phyloP scores from a whole-genome alignment of 1,140 invertebrate species.

The Pissodes strobi region DNA sequence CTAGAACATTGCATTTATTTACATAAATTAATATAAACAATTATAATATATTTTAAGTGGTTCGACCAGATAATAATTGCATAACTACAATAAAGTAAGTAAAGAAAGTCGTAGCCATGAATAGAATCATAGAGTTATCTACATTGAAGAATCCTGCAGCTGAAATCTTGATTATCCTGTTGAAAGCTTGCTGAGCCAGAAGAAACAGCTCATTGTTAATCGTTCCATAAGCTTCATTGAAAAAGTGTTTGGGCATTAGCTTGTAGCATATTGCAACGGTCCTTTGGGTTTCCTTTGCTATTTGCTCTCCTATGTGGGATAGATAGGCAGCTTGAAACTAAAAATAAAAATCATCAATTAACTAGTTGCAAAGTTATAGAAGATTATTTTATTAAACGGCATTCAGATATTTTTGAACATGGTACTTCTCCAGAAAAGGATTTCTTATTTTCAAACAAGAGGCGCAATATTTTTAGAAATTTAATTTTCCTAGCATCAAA shows the following conservation, averaged over 20 bases:
- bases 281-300: constrained; percentile 9
- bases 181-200: constrained; percentile 14
- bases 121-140: constrained; percentile 28
- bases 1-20: too few relatives aligned
- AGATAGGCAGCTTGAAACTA: constrained; percentile 23
- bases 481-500: too few relatives aligned
- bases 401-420: too few relatives aligned
- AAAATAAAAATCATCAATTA: too few relatives aligned
- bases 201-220: constrained; percentile 1
- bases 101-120: constrained; percentile 22
- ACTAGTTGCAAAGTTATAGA: too few relatives aligned
- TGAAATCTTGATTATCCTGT: constrained; percentile 1
- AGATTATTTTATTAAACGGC: too few relatives aligned
- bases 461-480: too few relatives aligned
- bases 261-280: constrained; percentile 23
- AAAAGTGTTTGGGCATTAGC: background rate
- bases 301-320: constrained; percentile 7
- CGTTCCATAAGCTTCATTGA: background rate
- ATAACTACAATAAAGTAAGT: constrained; percentile 31
- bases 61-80: constrained; percentile 11
- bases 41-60: too few relatives aligned
- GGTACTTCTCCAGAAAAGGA: too few relatives aligned
- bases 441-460: too few relatives aligned
- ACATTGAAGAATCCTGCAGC: constrained; percentile 26
- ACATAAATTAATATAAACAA: too few relatives aligned